A percentile compares a stretch with the other conserved stretches of the same genome.
Evolutionary conservation across 2,113 vertebrate genomes (phyloP).

Genomic region (Apus apus): DNA sequence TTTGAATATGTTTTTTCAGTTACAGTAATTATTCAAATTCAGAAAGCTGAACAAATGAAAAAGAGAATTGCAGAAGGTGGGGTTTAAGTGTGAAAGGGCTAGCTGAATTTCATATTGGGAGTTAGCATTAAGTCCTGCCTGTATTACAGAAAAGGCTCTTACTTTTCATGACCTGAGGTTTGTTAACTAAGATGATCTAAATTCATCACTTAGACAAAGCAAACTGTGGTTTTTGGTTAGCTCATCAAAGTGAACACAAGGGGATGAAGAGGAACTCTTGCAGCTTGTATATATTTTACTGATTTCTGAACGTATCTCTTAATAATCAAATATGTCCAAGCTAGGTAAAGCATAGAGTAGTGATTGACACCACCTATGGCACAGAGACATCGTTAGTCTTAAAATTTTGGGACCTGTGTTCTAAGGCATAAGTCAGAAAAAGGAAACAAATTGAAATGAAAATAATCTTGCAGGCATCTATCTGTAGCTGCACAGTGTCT

Average conservation of each 20-base stretch:
- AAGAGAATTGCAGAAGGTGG: not conserved
- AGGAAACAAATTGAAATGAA: not conserved
- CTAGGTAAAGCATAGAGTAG: not conserved
- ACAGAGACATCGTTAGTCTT: not conserved
- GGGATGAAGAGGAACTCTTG: not conserved
- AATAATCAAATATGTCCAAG: not conserved
- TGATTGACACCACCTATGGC: not conserved
- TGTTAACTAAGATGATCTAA: not conserved
- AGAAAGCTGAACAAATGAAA: conserved; percentile 11
- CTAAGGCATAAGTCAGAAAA: not conserved
- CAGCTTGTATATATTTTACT: not conserved
- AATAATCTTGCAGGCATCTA: not conserved
- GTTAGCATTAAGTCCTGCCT: not conserved
- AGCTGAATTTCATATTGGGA: not conserved
- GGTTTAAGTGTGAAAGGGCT: not conserved
- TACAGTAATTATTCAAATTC: not conserved
- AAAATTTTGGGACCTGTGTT: not conserved
- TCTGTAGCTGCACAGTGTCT: not conserved
- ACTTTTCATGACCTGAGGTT: not conserved
- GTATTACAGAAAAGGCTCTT: not conserved
- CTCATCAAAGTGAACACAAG: not conserved
- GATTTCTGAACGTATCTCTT: not conserved
- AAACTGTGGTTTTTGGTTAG: not conserved
- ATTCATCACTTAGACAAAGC: not conserved
- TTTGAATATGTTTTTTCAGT: conserved; percentile 1